phyloP scores from a whole-genome alignment of 1,140 invertebrate species.

The Hyles vespertilio region DNA sequence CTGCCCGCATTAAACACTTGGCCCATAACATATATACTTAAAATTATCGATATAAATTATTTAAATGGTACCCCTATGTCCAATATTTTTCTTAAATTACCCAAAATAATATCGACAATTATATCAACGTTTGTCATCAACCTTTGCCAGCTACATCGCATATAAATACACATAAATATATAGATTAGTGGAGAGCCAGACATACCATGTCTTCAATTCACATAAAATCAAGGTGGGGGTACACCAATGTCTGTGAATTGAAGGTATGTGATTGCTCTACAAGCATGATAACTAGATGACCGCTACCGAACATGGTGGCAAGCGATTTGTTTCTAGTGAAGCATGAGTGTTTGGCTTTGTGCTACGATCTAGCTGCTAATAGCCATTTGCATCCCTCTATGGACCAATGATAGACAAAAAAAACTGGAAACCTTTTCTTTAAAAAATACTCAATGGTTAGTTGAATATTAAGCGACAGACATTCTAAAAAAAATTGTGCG shows the following conservation, averaged over 20 bases:
- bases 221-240: conserved; percentile 11
- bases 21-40: no score
- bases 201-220: conserved; percentile 71
- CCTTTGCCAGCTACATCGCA: not conserved
- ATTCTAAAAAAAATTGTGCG: no score
- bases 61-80: no score
- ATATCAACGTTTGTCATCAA: not conserved
- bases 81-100: no score
- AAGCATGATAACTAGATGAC: conserved; percentile 62
- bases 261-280: conserved; percentile 70
- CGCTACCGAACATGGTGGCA: conserved; percentile 29
- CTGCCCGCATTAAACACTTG: no score
- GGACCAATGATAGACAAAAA: not conserved
- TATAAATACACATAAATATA: conserved; percentile 6
- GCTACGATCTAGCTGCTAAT: no score
- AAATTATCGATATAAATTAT: no score
- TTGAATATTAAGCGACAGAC: no score
- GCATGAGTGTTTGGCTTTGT: conserved; percentile 5
- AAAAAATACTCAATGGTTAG: no score
- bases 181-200: conserved; percentile 61
- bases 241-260: conserved; percentile 48
- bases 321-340: conserved; percentile 31
- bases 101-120: no score
- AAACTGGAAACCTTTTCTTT: no score
- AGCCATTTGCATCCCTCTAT: no score